Base-by-base conservation (phyloP, 2,113 vertebrate species). In the Pollachius pollachius region DNA sequence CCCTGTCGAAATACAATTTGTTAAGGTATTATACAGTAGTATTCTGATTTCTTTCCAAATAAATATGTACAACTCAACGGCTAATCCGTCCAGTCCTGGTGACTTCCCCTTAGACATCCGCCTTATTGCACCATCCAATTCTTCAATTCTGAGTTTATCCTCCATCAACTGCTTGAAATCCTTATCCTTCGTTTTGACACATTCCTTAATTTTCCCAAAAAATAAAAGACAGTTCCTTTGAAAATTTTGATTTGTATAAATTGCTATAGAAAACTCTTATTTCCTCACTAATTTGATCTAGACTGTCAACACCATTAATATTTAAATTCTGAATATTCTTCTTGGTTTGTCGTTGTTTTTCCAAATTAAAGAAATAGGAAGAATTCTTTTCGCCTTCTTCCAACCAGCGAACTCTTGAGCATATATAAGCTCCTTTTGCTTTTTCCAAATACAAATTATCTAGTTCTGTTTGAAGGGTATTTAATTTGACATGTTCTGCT, bases 401-500 rank as follows among this genome's bases (percentile, higher is more conserved):
- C 2, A 69, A 65, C 63, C 62, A 70, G 21, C 52, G 68, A 15
- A 37, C 62, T 52, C 30, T 75, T n/a, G 73, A 75, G 6, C 62
- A 19, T 17, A 70, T 70, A n/a, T 27, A 75, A 59, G 62, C 62
- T 2, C 57, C 63, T 21, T 66, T 65, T 19, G 37, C 73, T 52
- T 75, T 75, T 18, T 66, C 16, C 12, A 54, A 11, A 52, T 70
- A 75, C 7, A 75, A 69, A 27, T 16, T 56, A 62, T 75, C 25
- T 16, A 65, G 16, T 65, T 65, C 19, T 1, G 61, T 17, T 62
- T 62, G 61, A 4, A 65, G 13, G n/a, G 2, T 48, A 6, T 41
- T 65, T 48, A 65, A 65, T 65, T 41, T 18, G 13, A 27, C 16
- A 16, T n/a, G n/a, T n/a, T n/a, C n/a, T n/a, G n/a, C n/a, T n/a